Base-by-base conservation (phyloP, 1,140 invertebrate genomes). In the Drosophila malerkotliana region DNA sequence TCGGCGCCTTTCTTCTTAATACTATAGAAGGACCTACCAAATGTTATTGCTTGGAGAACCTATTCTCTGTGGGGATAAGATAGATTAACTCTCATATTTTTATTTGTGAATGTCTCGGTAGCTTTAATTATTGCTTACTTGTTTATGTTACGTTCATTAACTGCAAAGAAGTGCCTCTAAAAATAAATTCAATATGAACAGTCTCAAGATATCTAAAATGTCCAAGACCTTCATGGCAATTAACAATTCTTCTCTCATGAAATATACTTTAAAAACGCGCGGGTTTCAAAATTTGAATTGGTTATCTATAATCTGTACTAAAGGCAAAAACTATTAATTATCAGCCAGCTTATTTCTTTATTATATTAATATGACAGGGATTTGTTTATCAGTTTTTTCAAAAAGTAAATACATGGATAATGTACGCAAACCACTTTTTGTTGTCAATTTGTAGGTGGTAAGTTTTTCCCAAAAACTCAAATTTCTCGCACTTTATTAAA, bases 1-100 rank as follows among this genome's bases (percentile, higher is more conserved):
- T 49, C 34, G 32, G 28, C 62, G 52, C n/a, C 53, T 44, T 15
- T 74, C 71, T n/a, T 75, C 71, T 15, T 75, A 47, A 66, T 34
- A 41, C 15, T 47, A 24, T 8, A 26, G 8, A 15, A 26, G n/a
- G 5, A 47, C 4, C 9, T 10, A 18, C 18, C n/a, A 37, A 55
- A 54, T 37, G 7, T 47, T 4, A 44, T 48, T 34, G n/a, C 21
- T 18, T 18, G 15, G 26, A 21, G 41, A 9, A 37, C 28, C 57
- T n/a, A 39, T 8, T 18, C 26, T 21, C 41, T 24, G 34, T 14
- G 39, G n/a, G 30, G 21, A 39, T 49, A 21, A 32, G 4, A 1
- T 51, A 74, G 44, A 9, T 37, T 44, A 57, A 30, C 21, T 54
- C 34, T 54, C 34, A 56, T 73, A 6, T 34, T 41, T 44, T 28